A percentile compares a stretch with the other conserved stretches of the same genome.
Evolutionary conservation across 2,888 invertebrate genomes (phyloP).

Genomic region (Lochmaea crataegi): DNA sequence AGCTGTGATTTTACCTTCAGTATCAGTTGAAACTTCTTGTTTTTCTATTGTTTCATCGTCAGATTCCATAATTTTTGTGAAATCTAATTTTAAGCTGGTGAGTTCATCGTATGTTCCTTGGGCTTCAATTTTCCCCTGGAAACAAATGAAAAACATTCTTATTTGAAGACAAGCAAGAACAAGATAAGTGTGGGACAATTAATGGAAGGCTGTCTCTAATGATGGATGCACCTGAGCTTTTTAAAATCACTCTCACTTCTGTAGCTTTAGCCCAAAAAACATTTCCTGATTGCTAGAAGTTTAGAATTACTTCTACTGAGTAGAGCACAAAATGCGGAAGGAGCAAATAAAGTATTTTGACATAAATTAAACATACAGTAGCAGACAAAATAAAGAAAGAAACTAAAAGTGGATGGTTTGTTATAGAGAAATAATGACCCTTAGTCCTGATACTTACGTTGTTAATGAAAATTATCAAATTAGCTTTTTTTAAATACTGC

Average conservation of each 20-base stretch:
- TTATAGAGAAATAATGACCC: background rate
- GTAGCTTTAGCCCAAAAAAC: too few species aligned
- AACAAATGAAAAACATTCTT: background rate
- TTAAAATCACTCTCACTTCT: too few species aligned
- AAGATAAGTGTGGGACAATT: too few species aligned
- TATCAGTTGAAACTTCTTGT: background rate
- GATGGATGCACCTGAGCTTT: too few species aligned
- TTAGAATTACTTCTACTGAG: too few species aligned
- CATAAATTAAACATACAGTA: too few species aligned
- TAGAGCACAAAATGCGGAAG: too few species aligned
- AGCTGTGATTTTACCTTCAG: background rate
- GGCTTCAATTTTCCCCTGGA: slow-evolving; percentile 13
- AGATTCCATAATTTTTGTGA: slow-evolving; percentile 26
- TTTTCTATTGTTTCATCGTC: slow-evolving; percentile 24
- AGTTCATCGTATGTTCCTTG: slow-evolving; percentile 32
- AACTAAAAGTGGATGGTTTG: background rate
- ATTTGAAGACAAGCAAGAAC: too few species aligned
- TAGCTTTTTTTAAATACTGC: slow-evolving; percentile 71
- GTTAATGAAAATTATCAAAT: slow-evolving; percentile 68
- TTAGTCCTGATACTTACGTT: slow-evolving; percentile 60
- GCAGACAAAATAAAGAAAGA: too few species aligned
- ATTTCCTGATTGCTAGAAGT: too few species aligned
- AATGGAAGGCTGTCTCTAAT: too few species aligned
- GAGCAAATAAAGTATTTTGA: too few species aligned
- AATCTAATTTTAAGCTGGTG: slow-evolving; percentile 6